Conservation (phyloP, 2,113 vertebrate species). For the Rana temporaria region DNA sequence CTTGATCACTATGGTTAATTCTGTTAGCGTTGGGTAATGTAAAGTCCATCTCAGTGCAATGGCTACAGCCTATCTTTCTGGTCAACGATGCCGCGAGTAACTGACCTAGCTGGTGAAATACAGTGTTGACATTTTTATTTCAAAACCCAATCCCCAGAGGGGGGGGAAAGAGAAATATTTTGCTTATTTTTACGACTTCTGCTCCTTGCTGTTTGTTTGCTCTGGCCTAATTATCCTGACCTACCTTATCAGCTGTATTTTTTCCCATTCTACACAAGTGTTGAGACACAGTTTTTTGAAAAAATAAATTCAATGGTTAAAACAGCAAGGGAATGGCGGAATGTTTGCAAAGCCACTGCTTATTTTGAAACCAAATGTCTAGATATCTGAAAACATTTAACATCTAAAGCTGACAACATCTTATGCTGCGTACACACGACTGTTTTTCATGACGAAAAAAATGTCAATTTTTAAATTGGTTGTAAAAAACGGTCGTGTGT, state of each 20-base stretch:
- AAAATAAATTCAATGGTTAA: slow-evolving; percentile 17
- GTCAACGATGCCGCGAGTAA: slow-evolving; percentile 33
- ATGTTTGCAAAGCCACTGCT: too few species aligned
- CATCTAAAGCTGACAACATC: too few species aligned
- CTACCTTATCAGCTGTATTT: background rate
- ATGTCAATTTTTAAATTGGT: too few species aligned
- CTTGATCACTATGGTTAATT: slow-evolving; percentile 23
- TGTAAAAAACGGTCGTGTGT: too few species aligned
- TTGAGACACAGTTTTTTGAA: slow-evolving; percentile 5
- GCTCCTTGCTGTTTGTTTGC: slow-evolving; percentile 38
- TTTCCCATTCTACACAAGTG: background rate
- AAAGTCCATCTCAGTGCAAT: slow-evolving; percentile 26
- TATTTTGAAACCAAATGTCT: too few species aligned
- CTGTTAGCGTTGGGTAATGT: slow-evolving; percentile 27
- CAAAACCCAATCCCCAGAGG: slow-evolving; percentile 42
- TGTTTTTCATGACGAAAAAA: too few species aligned
- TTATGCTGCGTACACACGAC: too few species aligned
- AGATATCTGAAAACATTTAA: too few species aligned
- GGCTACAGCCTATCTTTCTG: slow-evolving; percentile 14
- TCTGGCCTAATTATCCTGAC: slow-evolving; percentile 33
- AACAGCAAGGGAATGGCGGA: background rate
- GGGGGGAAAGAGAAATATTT: slow-evolving; percentile 47
- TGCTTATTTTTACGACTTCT: slow-evolving; percentile 52
- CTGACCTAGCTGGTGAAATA: slow-evolving; percentile 37
- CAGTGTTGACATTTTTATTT: slow-evolving; percentile 57